Base-by-base conservation (phyloP, 2,113 vertebrate species). In the Eulacestoma nigropectus region DNA sequence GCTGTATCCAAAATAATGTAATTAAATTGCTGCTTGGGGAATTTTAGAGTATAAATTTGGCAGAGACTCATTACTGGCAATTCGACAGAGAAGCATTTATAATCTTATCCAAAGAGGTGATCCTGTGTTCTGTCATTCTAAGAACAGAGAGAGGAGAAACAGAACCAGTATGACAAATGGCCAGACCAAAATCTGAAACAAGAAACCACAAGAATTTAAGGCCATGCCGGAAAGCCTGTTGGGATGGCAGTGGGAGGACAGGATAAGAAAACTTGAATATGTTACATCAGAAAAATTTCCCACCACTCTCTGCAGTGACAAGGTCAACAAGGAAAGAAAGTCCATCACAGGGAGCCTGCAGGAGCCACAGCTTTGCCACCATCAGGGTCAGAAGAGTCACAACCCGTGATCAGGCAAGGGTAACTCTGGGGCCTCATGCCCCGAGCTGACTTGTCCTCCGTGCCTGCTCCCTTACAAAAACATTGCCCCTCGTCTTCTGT, bases 1-100 rank as follows among this genome's bases (percentile, higher is more conserved):
- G 64, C 92, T 81, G 92, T 94, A 95, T 96, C 93, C 92, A 97
- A 96, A 97, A 96, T 87, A 96, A 94, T 83, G 90, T 90, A 92
- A 96, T 96, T 96, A 93, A 93, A 93, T 93, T 95, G 79, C 73
- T 95, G 83, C 68, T 86, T 63, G 26, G 95, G 95, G 95, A 97
- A 94, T 97, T 97, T 94, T 78, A 73, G 64, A 93, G 92, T 93
- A 91, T 83, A 93, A 93, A 90, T 95, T 93, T 97, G 96, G 95
- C 93, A 90, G 78, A 76, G 50, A n/a, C 52, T 88, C 3, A 0
- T 93, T 93, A 90, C 73, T 97, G 95, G 93, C 90, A 93, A 75
- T 90, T 94, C 0, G 2, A 93, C 95, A 95, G 52, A 0, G 0
- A 86, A 93, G 42, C 76, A 89, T 96, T 97, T 93, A 91, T 90